Evolutionary conservation across 2,797 vertebrate genomes (phyloP).

Genomic region (Anniella stebbinsi): DNA sequence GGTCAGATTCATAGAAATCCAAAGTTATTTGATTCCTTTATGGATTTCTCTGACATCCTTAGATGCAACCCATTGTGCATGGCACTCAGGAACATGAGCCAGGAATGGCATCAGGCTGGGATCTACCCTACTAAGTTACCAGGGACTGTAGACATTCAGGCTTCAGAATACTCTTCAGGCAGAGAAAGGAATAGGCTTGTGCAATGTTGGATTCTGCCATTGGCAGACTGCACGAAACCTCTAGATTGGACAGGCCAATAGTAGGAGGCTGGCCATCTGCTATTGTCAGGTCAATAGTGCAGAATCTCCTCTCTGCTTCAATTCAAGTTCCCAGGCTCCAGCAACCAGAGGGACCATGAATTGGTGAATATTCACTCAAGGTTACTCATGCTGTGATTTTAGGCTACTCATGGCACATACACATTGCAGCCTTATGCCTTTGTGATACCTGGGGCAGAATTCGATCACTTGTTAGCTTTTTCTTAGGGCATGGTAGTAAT

Average conservation of each 20-base stretch:
- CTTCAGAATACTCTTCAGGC: background rate
- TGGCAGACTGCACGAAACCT: background rate
- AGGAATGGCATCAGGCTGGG: background rate
- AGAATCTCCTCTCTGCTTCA: background rate
- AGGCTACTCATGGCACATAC: too few relatives aligned
- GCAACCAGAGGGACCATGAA: background rate
- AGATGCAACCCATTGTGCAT: too few relatives aligned
- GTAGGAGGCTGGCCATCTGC: background rate
- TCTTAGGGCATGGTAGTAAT: too few relatives aligned
- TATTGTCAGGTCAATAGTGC: background rate
- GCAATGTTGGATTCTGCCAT: background rate
- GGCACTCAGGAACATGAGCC: background rate
- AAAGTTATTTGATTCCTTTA: too few relatives aligned
- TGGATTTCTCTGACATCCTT: too few relatives aligned
- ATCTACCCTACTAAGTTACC: background rate
- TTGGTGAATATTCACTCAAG: background rate
- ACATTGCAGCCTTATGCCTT: too few relatives aligned
- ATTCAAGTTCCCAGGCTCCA: background rate
- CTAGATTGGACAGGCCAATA: background rate
- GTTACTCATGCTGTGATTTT: background rate
- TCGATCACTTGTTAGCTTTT: too few relatives aligned
- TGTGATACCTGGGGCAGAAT: too few relatives aligned
- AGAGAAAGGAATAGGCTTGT: background rate
- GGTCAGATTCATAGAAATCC: too few relatives aligned
- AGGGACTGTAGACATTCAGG: background rate